Evolutionary conservation across 2,888 invertebrate species (phyloP).

Genomic region (Cheiracanthium punctorium): DNA sequence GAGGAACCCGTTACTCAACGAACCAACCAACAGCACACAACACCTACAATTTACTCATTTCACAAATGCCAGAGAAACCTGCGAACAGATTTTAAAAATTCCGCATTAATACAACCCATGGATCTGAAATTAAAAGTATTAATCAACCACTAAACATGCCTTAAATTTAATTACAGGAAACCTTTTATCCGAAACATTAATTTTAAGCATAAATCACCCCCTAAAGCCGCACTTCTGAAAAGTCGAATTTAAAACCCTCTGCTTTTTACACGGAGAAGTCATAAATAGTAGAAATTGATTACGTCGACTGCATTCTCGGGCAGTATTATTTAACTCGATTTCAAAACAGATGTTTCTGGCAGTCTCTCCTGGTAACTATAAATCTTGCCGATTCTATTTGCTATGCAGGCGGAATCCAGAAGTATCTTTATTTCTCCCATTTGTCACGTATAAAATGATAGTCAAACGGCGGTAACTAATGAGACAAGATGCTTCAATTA

Average conservation of each 20-base stretch:
- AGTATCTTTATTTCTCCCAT: not conserved
- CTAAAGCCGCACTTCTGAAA: not conserved
- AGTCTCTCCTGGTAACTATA: not conserved
- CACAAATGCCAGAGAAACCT: too few relatives aligned
- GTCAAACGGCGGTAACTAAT: too few relatives aligned
- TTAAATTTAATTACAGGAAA: not conserved
- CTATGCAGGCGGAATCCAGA: not conserved
- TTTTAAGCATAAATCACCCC: too few relatives aligned
- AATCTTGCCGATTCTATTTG: not conserved
- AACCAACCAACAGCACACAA: too few relatives aligned
- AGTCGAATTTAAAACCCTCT: not conserved
- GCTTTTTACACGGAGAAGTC: not conserved
- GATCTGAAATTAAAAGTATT: too few relatives aligned
- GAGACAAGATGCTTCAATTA: too few relatives aligned
- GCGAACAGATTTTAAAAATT: too few relatives aligned
- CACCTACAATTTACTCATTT: too few relatives aligned
- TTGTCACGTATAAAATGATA: too few relatives aligned
- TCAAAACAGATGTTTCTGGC: not conserved
- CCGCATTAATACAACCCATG: too few relatives aligned
- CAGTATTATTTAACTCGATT: not conserved
- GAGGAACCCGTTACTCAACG: too few relatives aligned
- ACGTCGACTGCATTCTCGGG: not conserved
- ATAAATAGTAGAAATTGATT: not conserved
- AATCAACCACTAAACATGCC: not conserved
- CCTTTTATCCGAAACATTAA: not conserved